A percentile compares a stretch with the other conserved stretches of the same genome.
These are phyloP conservation scores for Gasteruption jaculator DNA, from an alignment of 2,888 invertebrate species.

Conservation along the genomic window DNA sequence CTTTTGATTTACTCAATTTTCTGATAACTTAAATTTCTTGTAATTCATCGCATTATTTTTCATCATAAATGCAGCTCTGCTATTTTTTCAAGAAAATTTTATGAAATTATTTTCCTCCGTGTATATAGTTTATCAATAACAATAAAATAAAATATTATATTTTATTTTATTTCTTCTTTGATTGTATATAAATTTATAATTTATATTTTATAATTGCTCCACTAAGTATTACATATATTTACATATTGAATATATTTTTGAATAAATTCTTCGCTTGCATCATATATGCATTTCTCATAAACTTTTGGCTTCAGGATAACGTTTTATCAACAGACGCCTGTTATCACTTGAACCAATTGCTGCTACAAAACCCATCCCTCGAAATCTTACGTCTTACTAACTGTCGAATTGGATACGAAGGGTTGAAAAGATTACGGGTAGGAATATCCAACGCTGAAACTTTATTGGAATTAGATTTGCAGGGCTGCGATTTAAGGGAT, in stretches of 20 bases:
- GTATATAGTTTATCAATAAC: no score
- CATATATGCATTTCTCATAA: no score
- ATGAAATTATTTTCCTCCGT: no score
- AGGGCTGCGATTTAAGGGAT: conserved; percentile 51
- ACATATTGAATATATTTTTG: background rate
- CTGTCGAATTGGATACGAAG: conserved; percentile 51
- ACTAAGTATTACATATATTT: conserved; percentile 3
- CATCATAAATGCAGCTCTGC: no score
- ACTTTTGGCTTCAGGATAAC: conserved; percentile 46
- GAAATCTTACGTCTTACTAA: conserved; percentile 44
- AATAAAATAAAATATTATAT: no score
- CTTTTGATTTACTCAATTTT: no score
- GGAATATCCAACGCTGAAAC: conserved; percentile 42
- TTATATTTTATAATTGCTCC: background rate
- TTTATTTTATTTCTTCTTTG: no score
- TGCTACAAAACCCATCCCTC: conserved; percentile 45
- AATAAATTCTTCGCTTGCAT: no score
- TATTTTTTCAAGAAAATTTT: no score
- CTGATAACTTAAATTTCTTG: no score
- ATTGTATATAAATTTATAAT: no score
- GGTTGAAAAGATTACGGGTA: conserved; percentile 43
- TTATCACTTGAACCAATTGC: conserved; percentile 44
- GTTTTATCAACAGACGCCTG: conserved; percentile 46
- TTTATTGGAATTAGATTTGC: conserved; percentile 48
- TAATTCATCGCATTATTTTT: no score